Evolutionary conservation across 2,888 invertebrate species (phyloP), one percentile per base, ranked within the genome.

Genomic region (Helicoverpa assulta): DNA sequence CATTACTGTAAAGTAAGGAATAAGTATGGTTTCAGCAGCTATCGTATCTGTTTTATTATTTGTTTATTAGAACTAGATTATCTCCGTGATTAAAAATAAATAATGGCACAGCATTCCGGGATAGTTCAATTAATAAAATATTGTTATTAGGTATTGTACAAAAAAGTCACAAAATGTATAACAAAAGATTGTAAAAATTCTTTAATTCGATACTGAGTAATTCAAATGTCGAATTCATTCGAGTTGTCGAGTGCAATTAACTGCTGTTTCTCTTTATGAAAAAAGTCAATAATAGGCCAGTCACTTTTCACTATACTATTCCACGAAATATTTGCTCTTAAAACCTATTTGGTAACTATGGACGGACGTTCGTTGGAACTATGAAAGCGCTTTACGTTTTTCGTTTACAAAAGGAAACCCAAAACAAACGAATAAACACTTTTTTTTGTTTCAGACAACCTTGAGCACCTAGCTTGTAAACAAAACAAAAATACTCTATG

Each of bases 401-500:
- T 40, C 40, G 40, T 67, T 58, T 66, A 54, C 33, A 53, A 61
- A 67, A 70, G 63, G 1, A 56, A 10, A 69, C 40, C 14, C 57
- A 16, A 47, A 59, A 76, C 67, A 52, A 57, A 52, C 47, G n/a
- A 26, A 53, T 12, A 68, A 71, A 67, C 65, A 63, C 52, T 14
- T 61, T 18, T 61, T 18, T 33, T 63, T 61, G 57, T 66, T 83
- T 57, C 62, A 71, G 76, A 63, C 60, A 76, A 70, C 82, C 82
- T 84, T 84, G 70, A 64, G 21, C 10, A 70, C 43, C n/a, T 47
- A 5, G 47, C n/a, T n/a, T 64, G 79, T 82, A 79, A 84, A 84
- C 80, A 82, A 73, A 78, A 84, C 70, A 78, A 74, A 83, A 70
- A 73, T 83, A 65, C 58, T 37, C 52, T 67, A 67, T 56, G 52